A percentile compares a stretch with the other conserved stretches of the same genome.
phyloP scores from a whole-genome alignment of 2,888 invertebrate species.

The Galeruca laticollis region DNA sequence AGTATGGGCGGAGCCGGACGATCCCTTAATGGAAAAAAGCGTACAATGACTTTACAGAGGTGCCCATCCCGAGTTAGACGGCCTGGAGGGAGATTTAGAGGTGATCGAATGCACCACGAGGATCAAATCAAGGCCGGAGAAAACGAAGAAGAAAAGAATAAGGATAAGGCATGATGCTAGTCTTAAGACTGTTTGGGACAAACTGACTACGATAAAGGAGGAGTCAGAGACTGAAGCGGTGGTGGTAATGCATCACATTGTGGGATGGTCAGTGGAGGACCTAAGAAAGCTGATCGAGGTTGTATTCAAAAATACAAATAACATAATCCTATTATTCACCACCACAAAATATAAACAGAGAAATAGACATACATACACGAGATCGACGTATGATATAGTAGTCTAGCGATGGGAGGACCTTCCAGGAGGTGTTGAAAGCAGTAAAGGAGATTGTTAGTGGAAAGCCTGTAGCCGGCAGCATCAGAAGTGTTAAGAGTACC shows the following conservation, averaged over 20 bases:
- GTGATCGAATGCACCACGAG: constrained; percentile 23
- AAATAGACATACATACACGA: neutral
- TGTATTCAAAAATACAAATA: neutral
- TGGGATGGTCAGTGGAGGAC: neutral
- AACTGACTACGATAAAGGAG: constrained; percentile 6
- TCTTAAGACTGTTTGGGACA: constrained; percentile 18
- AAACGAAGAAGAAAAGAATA: constrained; percentile 15
- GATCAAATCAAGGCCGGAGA: neutral
- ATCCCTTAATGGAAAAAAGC: constrained; percentile 18
- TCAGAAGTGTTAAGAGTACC: constrained; percentile 3
- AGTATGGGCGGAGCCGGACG: constrained; percentile 22
- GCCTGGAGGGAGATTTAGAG: constrained; percentile 15
- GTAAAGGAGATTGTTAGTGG: neutral
- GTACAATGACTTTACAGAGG: constrained; percentile 19
- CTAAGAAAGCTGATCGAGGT: constrained; percentile 16
- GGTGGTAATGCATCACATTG: constrained; percentile 24
- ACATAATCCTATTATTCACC: neutral
- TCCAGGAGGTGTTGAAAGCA: neutral
- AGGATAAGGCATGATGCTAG: constrained; percentile 3
- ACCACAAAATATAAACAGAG: neutral
- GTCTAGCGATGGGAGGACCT: too few species aligned
- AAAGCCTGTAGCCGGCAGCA: neutral
- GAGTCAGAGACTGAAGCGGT: constrained; percentile 7
- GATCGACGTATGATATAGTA: neutral
- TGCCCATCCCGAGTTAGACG: constrained; percentile 13